These are phyloP conservation scores for Parelbella ahira DNA, from an alignment of 2,888 invertebrate genomes.

Conservation along the genomic window DNA sequence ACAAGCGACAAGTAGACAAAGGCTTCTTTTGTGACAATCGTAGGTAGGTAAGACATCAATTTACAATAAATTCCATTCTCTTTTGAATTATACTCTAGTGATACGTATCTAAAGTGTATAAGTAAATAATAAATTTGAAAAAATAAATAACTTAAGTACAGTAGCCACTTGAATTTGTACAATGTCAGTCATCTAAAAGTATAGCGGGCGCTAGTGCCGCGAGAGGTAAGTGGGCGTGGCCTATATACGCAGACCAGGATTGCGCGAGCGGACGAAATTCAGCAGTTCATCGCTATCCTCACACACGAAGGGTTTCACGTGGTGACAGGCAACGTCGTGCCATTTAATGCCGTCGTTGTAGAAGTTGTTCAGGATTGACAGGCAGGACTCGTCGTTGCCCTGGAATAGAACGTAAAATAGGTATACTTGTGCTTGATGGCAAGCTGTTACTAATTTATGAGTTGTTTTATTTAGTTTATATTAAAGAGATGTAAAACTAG, in stretches of 20 bases:
- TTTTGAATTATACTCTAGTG: too few relatives aligned
- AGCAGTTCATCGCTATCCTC: slow-evolving; percentile 94
- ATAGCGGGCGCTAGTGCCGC: slow-evolving; percentile 44
- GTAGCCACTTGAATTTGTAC: slow-evolving; percentile 72
- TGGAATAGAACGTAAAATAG: slow-evolving; percentile 43
- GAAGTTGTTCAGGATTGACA: slow-evolving; percentile 94
- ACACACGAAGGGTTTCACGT: slow-evolving; percentile 92
- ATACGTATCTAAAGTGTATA: too few relatives aligned
- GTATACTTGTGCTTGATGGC: too few relatives aligned
- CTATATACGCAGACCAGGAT: slow-evolving; percentile 90
- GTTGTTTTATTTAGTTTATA: too few relatives aligned
- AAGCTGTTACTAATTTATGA: too few relatives aligned
- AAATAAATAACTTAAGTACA: slow-evolving; percentile 74
- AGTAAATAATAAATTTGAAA: too few relatives aligned
- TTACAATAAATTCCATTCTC: too few relatives aligned
- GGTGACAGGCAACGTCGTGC: slow-evolving; percentile 94
- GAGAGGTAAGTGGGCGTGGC: slow-evolving; percentile 24
- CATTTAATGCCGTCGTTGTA: slow-evolving; percentile 93
- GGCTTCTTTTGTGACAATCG: too few relatives aligned
- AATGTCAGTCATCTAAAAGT: slow-evolving; percentile 63
- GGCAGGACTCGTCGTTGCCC: slow-evolving; percentile 95
- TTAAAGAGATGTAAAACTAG: too few relatives aligned
- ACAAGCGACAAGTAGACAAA: slow-evolving; percentile 6
- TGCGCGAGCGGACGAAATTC: slow-evolving; percentile 94
- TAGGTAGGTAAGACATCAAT: too few relatives aligned